Evolutionary conservation across 1,140 invertebrate genomes (phyloP).

Genomic region (Charaxes varanes): DNA sequence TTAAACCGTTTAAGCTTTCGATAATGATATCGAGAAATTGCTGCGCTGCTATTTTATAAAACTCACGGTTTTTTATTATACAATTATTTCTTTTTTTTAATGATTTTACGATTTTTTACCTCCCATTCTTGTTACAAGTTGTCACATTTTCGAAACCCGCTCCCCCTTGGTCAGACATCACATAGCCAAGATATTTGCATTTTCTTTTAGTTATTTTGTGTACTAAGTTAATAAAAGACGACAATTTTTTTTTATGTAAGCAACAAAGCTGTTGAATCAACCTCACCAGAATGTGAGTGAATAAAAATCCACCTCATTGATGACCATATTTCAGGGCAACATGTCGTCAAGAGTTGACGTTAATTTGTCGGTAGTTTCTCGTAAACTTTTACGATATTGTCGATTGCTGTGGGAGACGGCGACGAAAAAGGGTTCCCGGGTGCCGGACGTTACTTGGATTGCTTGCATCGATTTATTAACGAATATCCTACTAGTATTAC

Average conservation of each 20-base stretch:
- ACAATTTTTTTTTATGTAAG: not conserved
- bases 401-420: slow-evolving; percentile 30
- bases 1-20: slow-evolving; percentile 40
- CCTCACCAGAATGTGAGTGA: slow-evolving; percentile 2
- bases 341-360: slow-evolving; percentile 28
- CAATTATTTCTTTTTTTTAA: slow-evolving; percentile 26
- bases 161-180: too few relatives aligned
- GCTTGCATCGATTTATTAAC: too few relatives aligned
- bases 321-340: slow-evolving; percentile 17
- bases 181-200: too few relatives aligned
- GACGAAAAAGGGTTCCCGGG: slow-evolving; percentile 22
- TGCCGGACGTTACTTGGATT: slow-evolving; percentile 15
- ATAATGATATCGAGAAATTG: slow-evolving; percentile 46
- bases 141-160: too few relatives aligned
- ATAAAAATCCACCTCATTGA: too few relatives aligned
- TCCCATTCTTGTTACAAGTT: too few relatives aligned
- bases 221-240: too few relatives aligned
- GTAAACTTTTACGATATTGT: slow-evolving; percentile 43
- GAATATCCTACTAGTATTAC: too few relatives aligned
- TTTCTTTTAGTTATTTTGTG: too few relatives aligned
- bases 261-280: not conserved
- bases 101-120: not conserved
- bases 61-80: slow-evolving; percentile 43
- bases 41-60: slow-evolving; percentile 43
- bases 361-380: slow-evolving; percentile 40